phyloP scores from a whole-genome alignment of 2,888 invertebrate genomes.

The Orthosia gracilis region DNA sequence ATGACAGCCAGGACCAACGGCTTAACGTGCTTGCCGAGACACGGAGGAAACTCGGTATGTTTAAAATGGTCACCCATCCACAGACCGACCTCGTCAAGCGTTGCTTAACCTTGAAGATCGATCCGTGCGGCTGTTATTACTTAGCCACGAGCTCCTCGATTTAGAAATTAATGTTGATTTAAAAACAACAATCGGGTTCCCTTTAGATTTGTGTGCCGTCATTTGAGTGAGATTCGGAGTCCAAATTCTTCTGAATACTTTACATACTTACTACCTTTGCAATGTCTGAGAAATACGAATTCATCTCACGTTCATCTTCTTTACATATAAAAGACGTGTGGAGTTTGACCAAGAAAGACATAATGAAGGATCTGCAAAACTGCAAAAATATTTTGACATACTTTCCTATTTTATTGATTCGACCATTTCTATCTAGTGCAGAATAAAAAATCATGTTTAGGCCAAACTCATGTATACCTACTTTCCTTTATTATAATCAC shows the following conservation, averaged over 20 bases:
- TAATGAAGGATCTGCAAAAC: constrained; percentile 23
- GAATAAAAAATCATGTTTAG: not conserved
- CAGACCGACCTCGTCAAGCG: no score
- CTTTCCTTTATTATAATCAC: no score
- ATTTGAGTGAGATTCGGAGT: not conserved
- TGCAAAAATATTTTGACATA: not conserved
- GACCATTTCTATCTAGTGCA: not conserved
- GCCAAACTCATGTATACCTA: no score
- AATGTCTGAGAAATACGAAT: constrained; percentile 5
- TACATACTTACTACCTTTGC: not conserved
- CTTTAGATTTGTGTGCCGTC: not conserved
- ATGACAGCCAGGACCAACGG: no score
- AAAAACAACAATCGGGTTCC: not conserved
- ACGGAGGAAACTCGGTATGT: no score
- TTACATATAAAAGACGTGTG: constrained; percentile 1
- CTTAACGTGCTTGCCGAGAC: no score
- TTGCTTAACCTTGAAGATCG: no score
- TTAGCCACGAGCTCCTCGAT: no score
- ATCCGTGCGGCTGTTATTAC: no score
- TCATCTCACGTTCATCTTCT: constrained; percentile 16
- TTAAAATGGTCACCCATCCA: no score
- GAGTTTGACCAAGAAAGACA: constrained; percentile 18
- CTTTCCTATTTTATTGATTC: not conserved
- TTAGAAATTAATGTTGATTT: not conserved
- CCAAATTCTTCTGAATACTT: not conserved